A percentile compares a stretch with the other conserved stretches of the same genome.
Conservation (phyloP, 2,797 vertebrate genomes). For the Babyrousa celebensis region DNA sequence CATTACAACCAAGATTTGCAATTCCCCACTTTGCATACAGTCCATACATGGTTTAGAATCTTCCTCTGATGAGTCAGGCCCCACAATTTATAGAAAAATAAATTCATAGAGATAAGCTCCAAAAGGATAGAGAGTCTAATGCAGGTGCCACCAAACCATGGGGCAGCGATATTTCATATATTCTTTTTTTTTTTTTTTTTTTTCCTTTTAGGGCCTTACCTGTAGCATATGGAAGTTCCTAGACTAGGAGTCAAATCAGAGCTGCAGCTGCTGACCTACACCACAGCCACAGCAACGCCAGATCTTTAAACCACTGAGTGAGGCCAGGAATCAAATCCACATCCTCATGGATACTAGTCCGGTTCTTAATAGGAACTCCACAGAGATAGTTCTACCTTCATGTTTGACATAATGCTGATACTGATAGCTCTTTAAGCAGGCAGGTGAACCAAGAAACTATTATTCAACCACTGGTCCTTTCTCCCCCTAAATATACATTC, state of each 20-base stretch:
- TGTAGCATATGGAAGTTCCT: too few relatives aligned
- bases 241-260: too few relatives aligned
- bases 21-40: not conserved
- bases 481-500: not conserved
- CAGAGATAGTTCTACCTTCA: not conserved
- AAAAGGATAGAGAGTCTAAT: constrained; percentile 3
- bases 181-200: too few relatives aligned
- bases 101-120: not conserved
- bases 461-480: not conserved
- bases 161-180: not conserved
- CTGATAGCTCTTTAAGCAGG: not conserved
- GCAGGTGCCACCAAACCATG: not conserved
- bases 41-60: not conserved
- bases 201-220: too few relatives aligned
- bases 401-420: not conserved
- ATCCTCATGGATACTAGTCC: too few relatives aligned
- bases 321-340: too few relatives aligned
- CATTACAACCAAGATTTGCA: constrained; percentile 54
- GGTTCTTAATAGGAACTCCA: too few relatives aligned
- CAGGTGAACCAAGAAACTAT: not conserved
- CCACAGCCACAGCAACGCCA: too few relatives aligned
- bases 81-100: constrained; percentile 43
- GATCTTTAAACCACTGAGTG: too few relatives aligned
- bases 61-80: not conserved
- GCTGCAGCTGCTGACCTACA: too few relatives aligned